Base-by-base conservation (phyloP, 2,888 invertebrate genomes). In the Caenorhabditis sinica region DNA sequence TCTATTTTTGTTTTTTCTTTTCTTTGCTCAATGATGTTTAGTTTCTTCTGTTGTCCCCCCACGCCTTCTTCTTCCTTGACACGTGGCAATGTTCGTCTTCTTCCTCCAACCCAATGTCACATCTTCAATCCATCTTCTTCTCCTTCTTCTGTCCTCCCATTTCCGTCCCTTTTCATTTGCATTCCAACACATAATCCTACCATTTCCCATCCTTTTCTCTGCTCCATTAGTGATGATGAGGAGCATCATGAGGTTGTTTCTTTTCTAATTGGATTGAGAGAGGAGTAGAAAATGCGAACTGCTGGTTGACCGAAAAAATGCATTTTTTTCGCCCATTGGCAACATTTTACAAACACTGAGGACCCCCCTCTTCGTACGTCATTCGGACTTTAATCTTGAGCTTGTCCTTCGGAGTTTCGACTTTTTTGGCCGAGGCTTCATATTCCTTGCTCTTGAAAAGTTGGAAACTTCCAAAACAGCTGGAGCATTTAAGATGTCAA, bases 181-280 rank as follows among this genome's bases (percentile, higher is more conserved):
- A 49, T 74, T 75, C 45, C 63, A 40, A 53, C 60, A 58, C 25
- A 28, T 61, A 72, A 63, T 56, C 51, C 81, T 49, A 23, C 63
- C 61, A 13, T 66, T 28, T 45, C 33, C 36, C 51, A 51, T 51
- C 58, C 33, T 61, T 68, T 53, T 25, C 45, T 56, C 58, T 60
- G 51, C 58, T 61, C 77, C 66, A 80, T 72, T 80, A 72, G 69
- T 3, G 58, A 36, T 72, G 80, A 72, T 65, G 73, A 68, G 25
- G 63, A 66, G 80, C 80, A 72, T 80, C 72, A 80, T 72, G 66
- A 72, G 71, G 71, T 71, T 65, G 66, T 58, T 51, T 51, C 36
- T 40, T 40, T 56, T 61, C 80, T 73, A 80, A 80, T 80, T 72
- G 72, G 66, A 80, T 72, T 66, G 56, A 65, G 28, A 66, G 15